Conservation (phyloP, 2,797 vertebrate genomes). For the Astyanax mexicanus region DNA sequence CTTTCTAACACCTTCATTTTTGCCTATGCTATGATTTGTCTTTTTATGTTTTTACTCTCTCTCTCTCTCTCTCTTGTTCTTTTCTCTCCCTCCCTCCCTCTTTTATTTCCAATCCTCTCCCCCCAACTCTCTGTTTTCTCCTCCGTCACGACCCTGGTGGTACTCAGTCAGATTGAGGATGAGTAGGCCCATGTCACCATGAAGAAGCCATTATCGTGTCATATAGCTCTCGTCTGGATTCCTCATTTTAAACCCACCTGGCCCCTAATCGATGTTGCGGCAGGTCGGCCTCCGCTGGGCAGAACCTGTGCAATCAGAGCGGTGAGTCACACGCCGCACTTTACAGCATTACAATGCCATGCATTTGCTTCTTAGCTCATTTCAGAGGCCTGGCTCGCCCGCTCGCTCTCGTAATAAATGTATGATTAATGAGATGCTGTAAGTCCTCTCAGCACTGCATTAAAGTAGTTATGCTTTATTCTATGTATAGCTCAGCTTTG, state of each 20-base stretch:
- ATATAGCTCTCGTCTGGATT: conserved; percentile 32
- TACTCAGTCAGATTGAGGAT: conserved; percentile 30
- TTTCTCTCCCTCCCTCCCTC: not conserved
- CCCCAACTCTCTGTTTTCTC: not conserved
- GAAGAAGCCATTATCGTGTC: conserved; percentile 53
- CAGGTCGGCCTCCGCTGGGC: conserved; percentile 9
- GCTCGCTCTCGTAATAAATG: not conserved
- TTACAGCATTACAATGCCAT: conserved; percentile 1
- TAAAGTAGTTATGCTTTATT: conserved; percentile 15
- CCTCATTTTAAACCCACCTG: conserved; percentile 52
- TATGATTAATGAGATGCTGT: conserved; percentile 24
- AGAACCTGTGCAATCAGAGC: conserved; percentile 39
- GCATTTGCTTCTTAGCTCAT: not conserved
- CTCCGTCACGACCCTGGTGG: not conserved
- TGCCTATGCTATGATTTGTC: no score
- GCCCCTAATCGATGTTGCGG: conserved; percentile 41
- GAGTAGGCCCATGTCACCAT: conserved; percentile 40
- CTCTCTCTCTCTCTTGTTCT: not conserved
- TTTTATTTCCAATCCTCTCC: not conserved
- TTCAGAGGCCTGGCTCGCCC: conserved; percentile 15
- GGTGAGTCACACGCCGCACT: conserved; percentile 28
- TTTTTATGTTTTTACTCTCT: not conserved
- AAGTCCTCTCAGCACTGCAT: conserved; percentile 2
- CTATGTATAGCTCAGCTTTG: not conserved
- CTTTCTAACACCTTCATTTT: not conserved